Conservation (phyloP, 2,888 invertebrate species). For the Enchytraeus crypticus region DNA sequence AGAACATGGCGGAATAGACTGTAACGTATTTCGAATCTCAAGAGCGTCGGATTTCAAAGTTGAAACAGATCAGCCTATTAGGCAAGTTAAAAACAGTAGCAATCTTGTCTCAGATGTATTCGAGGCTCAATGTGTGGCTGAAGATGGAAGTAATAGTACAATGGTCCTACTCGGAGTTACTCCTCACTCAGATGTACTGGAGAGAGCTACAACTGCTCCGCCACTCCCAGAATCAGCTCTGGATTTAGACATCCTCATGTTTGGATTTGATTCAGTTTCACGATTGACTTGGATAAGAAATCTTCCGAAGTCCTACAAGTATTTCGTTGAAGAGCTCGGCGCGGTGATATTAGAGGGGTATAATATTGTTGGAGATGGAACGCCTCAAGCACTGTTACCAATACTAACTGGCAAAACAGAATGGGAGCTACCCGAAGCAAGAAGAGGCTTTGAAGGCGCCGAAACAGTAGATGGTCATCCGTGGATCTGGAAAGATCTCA, state of each 20-base stretch:
- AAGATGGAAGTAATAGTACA: slow-evolving; percentile 54
- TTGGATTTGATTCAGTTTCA: slow-evolving; percentile 79
- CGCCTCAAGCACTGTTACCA: slow-evolving; percentile 28
- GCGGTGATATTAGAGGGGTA: slow-evolving; percentile 32
- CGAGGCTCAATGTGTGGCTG: slow-evolving; percentile 26
- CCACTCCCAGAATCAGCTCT: not conserved
- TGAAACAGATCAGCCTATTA: too few relatives aligned
- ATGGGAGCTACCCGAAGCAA: slow-evolving; percentile 25
- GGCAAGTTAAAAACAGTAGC: slow-evolving; percentile 10
- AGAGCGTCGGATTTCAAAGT: slow-evolving; percentile 26
- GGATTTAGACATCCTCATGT: slow-evolving; percentile 55
- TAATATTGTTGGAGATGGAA: slow-evolving; percentile 31
- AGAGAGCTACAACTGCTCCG: too few relatives aligned
- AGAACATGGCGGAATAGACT: slow-evolving; percentile 50
- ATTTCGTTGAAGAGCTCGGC: slow-evolving; percentile 34
- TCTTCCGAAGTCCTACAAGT: slow-evolving; percentile 38
- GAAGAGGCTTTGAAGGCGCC: slow-evolving; percentile 47
- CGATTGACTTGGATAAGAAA: slow-evolving; percentile 54
- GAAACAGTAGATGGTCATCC: slow-evolving; percentile 68
- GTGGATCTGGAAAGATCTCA: slow-evolving; percentile 74
- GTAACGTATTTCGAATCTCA: slow-evolving; percentile 54
- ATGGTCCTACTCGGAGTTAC: slow-evolving; percentile 58
- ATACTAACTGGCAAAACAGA: slow-evolving; percentile 28
- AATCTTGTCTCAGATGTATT: slow-evolving; percentile 19
- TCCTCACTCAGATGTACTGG: slow-evolving; percentile 9